These are phyloP conservation scores for Monarcha castaneiventris DNA, from an alignment of 2,113 vertebrate genomes.

Conservation along the genomic window DNA sequence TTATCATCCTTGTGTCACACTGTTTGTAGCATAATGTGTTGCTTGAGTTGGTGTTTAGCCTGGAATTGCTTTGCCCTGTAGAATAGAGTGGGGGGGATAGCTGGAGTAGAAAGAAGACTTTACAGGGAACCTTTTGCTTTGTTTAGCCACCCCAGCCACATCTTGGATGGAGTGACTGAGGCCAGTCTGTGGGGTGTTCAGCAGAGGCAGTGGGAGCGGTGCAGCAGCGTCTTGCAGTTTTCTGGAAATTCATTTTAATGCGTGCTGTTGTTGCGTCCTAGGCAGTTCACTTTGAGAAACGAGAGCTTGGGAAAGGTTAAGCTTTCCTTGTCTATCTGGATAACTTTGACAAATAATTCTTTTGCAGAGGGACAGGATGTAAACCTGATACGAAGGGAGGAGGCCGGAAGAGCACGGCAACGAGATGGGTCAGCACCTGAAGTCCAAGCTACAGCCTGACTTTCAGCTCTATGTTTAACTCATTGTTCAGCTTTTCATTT, in stretches of 20 bases:
- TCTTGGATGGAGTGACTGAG: not conserved
- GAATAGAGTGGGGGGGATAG: too few relatives aligned
- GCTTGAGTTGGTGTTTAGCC: not conserved
- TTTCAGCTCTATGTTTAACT: not conserved
- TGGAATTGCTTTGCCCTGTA: not conserved
- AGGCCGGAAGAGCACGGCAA: not conserved
- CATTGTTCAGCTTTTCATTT: not conserved
- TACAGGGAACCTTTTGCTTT: not conserved
- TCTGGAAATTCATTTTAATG: not conserved
- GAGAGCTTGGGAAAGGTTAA: not conserved
- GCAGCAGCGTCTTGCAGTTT: fast-evolving
- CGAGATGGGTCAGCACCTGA: not conserved
- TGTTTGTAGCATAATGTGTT: not conserved
- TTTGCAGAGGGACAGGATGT: not conserved
- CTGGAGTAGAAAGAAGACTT: not conserved
- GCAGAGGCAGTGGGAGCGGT: fast-evolving
- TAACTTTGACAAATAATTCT: not conserved
- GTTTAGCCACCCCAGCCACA: not conserved
- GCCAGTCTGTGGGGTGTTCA: fast-evolving
- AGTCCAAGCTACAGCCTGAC: fast-evolving
- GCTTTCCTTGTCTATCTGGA: not conserved
- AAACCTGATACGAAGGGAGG: too few relatives aligned
- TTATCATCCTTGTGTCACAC: not conserved
- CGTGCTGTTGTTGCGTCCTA: too few relatives aligned
- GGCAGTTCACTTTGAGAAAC: not conserved